A percentile compares a stretch with the other conserved stretches of the same genome.
phyloP scores from a whole-genome alignment of 2,888 invertebrate genomes.

The Pyrocoelia pectoralis region DNA sequence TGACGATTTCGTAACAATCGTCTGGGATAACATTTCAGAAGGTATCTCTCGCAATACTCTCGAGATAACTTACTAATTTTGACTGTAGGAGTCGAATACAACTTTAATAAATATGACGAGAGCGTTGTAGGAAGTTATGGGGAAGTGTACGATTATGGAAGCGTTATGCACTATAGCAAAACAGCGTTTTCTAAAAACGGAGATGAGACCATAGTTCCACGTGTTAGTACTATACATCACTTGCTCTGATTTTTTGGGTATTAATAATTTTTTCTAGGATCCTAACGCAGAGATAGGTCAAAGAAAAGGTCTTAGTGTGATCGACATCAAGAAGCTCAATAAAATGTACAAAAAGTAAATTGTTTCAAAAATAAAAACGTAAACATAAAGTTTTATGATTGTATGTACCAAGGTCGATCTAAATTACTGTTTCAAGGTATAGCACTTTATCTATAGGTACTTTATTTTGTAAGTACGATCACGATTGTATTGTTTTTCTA shows the following conservation, averaged over 20 bases:
- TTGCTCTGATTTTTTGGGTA: too few relatives aligned
- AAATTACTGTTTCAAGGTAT: too few relatives aligned
- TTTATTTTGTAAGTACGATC: too few relatives aligned
- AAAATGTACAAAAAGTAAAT: conserved; percentile 64
- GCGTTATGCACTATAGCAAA: conserved; percentile 77
- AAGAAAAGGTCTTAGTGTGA: conserved; percentile 65
- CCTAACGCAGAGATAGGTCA: conserved; percentile 65
- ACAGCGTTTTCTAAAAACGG: conserved; percentile 74
- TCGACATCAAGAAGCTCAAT: conserved; percentile 66
- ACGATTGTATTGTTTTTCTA: too few relatives aligned
- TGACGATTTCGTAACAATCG: conserved; percentile 76
- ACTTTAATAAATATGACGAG: conserved; percentile 73
- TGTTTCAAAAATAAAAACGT: too few relatives aligned
- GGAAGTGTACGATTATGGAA: conserved; percentile 73
- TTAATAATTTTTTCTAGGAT: conserved; percentile 55
- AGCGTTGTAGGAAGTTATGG: conserved; percentile 71
- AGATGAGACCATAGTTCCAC: conserved; percentile 70
- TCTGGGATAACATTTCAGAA: conserved; percentile 76
- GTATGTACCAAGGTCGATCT: too few relatives aligned
- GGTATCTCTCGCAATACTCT: too few relatives aligned
- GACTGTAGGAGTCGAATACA: conserved; percentile 63
- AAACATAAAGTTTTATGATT: too few relatives aligned
- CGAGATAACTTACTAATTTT: too few relatives aligned
- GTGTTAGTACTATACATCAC: conserved; percentile 57
- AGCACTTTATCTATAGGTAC: too few relatives aligned